phyloP scores from a whole-genome alignment of 2,113 vertebrate genomes.

The Syrrhaptes paradoxus region DNA sequence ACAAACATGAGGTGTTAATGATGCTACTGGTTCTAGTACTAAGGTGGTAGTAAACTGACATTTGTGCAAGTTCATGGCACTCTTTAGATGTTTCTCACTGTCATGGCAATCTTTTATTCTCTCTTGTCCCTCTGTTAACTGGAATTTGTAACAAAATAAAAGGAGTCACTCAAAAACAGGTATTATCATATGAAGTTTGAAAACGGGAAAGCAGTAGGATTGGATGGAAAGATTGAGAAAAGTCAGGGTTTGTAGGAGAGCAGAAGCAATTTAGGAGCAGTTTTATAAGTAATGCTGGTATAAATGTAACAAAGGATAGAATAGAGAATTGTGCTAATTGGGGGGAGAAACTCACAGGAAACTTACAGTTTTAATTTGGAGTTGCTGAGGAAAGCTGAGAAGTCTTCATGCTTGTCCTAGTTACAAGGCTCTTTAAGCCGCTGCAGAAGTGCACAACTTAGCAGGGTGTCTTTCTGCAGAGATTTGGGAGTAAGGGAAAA shows the following conservation, averaged over 20 bases:
- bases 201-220: not conserved
- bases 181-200: not conserved
- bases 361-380: not conserved
- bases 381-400: not conserved
- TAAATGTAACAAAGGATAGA: not conserved
- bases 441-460: not conserved
- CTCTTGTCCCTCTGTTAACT: not conserved
- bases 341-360: not conserved
- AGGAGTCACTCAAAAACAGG: not conserved
- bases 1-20: not conserved
- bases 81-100: not conserved
- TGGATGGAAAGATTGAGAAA: not conserved
- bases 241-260: not conserved
- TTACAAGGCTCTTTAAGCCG: not conserved
- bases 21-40: not conserved
- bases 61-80: not conserved
- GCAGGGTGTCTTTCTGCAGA: not conserved
- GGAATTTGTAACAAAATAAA: not conserved
- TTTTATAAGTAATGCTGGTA: not conserved
- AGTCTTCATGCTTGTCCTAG: not conserved
- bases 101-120: not conserved
- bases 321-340: not conserved
- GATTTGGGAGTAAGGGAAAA: not conserved
- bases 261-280: not conserved
- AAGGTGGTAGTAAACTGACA: not conserved